A percentile compares a stretch with the other conserved stretches of the same genome.
Evolutionary conservation across 2,113 vertebrate genomes (phyloP).

Genomic region (Spea multiplicata): DNA sequence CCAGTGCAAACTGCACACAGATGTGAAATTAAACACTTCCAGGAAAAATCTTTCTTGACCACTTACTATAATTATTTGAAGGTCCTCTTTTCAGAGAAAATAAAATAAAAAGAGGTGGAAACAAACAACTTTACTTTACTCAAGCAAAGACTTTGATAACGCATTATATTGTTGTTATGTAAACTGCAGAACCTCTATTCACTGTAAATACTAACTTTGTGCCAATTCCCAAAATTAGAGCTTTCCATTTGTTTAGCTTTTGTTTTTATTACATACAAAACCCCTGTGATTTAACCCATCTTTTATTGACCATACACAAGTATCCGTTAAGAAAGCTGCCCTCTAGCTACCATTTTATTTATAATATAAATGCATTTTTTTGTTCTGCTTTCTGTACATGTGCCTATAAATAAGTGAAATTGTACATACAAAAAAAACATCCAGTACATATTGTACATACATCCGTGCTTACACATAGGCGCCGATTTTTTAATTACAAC

Average conservation of each 20-base stretch:
- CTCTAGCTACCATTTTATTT: slow-evolving; percentile 78
- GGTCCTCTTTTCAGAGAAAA: slow-evolving; percentile 66
- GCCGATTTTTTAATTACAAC: slow-evolving; percentile 57
- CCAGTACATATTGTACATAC: slow-evolving; percentile 19
- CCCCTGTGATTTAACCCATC: slow-evolving; percentile 77
- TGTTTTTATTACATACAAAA: slow-evolving; percentile 64
- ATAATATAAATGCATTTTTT: slow-evolving; percentile 69
- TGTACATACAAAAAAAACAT: slow-evolving; percentile 62
- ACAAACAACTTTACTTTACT: slow-evolving; percentile 65
- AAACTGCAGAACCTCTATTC: slow-evolving; percentile 82
- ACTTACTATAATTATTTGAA: slow-evolving; percentile 67
- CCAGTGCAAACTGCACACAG: slow-evolving; percentile 64
- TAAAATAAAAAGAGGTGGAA: slow-evolving; percentile 22
- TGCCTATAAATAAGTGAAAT: slow-evolving; percentile 67
- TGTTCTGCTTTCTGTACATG: slow-evolving; percentile 68
- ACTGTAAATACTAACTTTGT: slow-evolving; percentile 88
- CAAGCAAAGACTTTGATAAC: slow-evolving; percentile 70
- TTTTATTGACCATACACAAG: slow-evolving; percentile 75
- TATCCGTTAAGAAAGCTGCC: slow-evolving; percentile 82
- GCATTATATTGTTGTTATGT: slow-evolving; percentile 75
- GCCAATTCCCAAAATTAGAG: slow-evolving; percentile 86
- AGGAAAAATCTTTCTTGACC: slow-evolving; percentile 64
- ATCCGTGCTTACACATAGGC: slow-evolving; percentile 57
- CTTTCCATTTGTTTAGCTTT: slow-evolving; percentile 70
- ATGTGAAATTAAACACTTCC: slow-evolving; percentile 70